Percentiles rank a stretch among this genome's conserved stretches.
Evolutionary conservation across 2,888 invertebrate species (phyloP).

Genomic region (Schizotus pectinicornis): DNA sequence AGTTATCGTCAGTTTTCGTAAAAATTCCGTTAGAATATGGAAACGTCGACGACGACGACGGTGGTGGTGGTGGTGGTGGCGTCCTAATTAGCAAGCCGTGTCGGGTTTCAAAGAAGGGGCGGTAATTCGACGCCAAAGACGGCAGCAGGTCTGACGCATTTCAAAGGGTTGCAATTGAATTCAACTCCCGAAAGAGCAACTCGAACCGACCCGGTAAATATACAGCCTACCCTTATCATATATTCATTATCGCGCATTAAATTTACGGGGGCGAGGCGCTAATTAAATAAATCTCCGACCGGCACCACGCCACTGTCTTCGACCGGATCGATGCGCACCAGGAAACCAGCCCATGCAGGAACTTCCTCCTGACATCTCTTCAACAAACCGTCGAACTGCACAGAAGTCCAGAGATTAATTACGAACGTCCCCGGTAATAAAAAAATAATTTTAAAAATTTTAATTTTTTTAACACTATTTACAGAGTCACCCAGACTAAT

Average conservation of each 20-base stretch:
- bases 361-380: too few species aligned
- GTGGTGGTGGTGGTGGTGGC: neutral
- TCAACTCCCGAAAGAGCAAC: constrained; percentile 55
- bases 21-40: neutral
- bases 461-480: too few species aligned
- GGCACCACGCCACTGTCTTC: too few species aligned
- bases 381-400: too few species aligned
- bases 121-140: constrained; percentile 47
- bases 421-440: too few species aligned
- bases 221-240: constrained; percentile 53
- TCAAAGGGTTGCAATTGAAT: constrained; percentile 57
- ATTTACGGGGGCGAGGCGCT: constrained; percentile 45
- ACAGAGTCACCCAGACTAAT: too few species aligned
- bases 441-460: too few species aligned
- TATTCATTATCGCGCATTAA: constrained; percentile 56
- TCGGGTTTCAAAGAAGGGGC: constrained; percentile 31
- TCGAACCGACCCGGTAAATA: constrained; percentile 51
- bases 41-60: constrained; percentile 2
- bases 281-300: constrained; percentile 38
- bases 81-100: constrained; percentile 29
- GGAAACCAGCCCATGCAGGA: too few species aligned
- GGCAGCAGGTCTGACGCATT: constrained; percentile 46
- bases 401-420: too few species aligned
- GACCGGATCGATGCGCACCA: too few species aligned
- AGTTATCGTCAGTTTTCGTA: constrained; percentile 11